phyloP scores from a whole-genome alignment of 2,113 vertebrate species.

The Pygoscelis adeliae region DNA sequence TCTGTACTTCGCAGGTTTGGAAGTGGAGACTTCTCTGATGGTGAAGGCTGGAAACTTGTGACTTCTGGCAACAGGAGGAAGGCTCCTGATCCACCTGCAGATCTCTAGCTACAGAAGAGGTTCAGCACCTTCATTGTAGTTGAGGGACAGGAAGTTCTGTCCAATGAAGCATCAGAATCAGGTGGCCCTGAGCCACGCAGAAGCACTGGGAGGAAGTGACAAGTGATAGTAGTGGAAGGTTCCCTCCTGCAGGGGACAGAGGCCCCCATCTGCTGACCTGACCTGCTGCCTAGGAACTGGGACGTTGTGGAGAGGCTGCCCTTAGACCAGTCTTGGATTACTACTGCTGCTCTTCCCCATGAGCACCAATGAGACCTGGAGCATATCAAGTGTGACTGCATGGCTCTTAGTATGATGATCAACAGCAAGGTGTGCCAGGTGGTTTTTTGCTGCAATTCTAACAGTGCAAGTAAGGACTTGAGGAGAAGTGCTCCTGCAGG shows the following conservation, averaged over 20 bases:
- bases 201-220: neutral
- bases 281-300: neutral
- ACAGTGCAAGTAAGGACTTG: neutral
- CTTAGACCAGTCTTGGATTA: neutral
- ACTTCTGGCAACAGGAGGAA: neutral
- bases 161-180: neutral
- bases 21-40: neutral
- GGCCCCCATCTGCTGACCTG: neutral
- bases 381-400: neutral
- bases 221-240: neutral
- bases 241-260: neutral
- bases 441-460: neutral
- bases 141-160: neutral
- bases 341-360: neutral
- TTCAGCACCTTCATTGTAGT: neutral
- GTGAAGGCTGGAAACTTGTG: neutral
- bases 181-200: neutral
- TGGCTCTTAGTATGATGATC: neutral
- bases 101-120: neutral
- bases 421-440: neutral
- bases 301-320: neutral
- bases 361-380: neutral
- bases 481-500: neutral
- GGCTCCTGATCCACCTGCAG: neutral
- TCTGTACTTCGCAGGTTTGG: neutral